Evolutionary conservation across 1,140 invertebrate species (phyloP).

Genomic region (Drosophila nasuta): DNA sequence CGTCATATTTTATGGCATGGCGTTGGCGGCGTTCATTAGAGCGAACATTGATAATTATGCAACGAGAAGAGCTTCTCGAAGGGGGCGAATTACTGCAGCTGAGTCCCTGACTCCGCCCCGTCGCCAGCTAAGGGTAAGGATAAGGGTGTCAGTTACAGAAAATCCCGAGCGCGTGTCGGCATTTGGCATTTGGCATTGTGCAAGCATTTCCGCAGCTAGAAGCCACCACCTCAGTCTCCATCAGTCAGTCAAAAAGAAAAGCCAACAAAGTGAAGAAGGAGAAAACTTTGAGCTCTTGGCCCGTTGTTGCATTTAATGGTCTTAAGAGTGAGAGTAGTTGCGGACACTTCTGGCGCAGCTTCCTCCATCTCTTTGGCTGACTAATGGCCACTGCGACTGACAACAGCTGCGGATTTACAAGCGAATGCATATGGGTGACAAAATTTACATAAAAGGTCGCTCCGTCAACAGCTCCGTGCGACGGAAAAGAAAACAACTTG

Average conservation of each 20-base stretch:
- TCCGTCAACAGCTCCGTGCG: constrained; percentile 57
- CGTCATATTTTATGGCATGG: constrained; percentile 67
- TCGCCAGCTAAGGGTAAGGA: not conserved
- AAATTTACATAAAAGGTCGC: constrained; percentile 77
- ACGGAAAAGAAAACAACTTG: constrained; percentile 36
- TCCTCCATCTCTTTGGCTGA: constrained; percentile 42
- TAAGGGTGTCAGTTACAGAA: constrained; percentile 60
- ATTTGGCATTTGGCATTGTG: constrained; percentile 69
- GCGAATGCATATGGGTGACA: constrained; percentile 72
- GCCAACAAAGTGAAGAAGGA: constrained; percentile 23
- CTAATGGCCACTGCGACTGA: constrained; percentile 27
- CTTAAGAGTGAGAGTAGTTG: constrained; percentile 39
- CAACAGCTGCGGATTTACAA: constrained; percentile 66
- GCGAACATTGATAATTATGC: constrained; percentile 77
- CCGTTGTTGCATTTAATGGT: constrained; percentile 73
- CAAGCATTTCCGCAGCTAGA: constrained; percentile 65
- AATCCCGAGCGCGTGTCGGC: constrained; percentile 78
- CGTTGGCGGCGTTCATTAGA: constrained; percentile 70
- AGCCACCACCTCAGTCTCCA: constrained; percentile 27
- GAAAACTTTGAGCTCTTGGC: constrained; percentile 53
- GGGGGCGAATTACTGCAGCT: constrained; percentile 62
- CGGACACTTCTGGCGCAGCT: constrained; percentile 55
- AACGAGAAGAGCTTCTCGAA: constrained; percentile 27
- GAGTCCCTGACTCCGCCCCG: constrained; percentile 30
- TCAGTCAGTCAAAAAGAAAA: constrained; percentile 32